Conservation (phyloP, 2,113 vertebrate species). For the Menidia beryllina region DNA sequence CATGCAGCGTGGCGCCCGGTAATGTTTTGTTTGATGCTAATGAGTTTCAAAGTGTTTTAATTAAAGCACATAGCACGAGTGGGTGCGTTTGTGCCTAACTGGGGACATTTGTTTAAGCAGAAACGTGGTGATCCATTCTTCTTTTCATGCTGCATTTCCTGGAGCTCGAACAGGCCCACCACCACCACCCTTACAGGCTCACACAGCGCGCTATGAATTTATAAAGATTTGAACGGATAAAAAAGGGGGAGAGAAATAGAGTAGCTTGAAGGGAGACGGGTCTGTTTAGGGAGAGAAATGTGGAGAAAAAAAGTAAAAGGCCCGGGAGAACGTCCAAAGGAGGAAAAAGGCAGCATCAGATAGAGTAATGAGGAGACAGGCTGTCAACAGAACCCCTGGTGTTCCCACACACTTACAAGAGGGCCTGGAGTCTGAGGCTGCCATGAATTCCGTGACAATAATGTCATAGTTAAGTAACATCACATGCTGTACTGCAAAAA, state of each 20-base stretch:
- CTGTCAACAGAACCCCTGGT: slow-evolving; percentile 53
- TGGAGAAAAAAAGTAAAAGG: slow-evolving; percentile 46
- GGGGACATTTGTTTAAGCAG: slow-evolving; percentile 23
- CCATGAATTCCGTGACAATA: background rate
- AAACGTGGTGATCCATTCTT: slow-evolving; percentile 49
- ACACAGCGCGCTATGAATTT: slow-evolving; percentile 48
- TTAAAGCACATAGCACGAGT: slow-evolving; percentile 36
- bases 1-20: background rate
- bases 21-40: slow-evolving; percentile 31
- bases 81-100: slow-evolving; percentile 22
- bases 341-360: slow-evolving; percentile 45
- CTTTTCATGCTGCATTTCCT: slow-evolving; percentile 22
- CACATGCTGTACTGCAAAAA: background rate
- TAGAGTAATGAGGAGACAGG: slow-evolving; percentile 37
- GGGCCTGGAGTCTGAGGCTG: slow-evolving; percentile 13
- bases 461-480: background rate
- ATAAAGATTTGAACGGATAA: slow-evolving; percentile 58
- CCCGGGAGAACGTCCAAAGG: slow-evolving; percentile 36
- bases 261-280: slow-evolving; percentile 26
- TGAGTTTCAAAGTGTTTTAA: slow-evolving; percentile 43
- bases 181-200: slow-evolving; percentile 5
- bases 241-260: slow-evolving; percentile 25
- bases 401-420: slow-evolving; percentile 39
- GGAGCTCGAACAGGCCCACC: slow-evolving; percentile 4
- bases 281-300: slow-evolving; percentile 39